phyloP scores from a whole-genome alignment of 1,140 invertebrate genomes.

The Zaprionus nigranus region DNA sequence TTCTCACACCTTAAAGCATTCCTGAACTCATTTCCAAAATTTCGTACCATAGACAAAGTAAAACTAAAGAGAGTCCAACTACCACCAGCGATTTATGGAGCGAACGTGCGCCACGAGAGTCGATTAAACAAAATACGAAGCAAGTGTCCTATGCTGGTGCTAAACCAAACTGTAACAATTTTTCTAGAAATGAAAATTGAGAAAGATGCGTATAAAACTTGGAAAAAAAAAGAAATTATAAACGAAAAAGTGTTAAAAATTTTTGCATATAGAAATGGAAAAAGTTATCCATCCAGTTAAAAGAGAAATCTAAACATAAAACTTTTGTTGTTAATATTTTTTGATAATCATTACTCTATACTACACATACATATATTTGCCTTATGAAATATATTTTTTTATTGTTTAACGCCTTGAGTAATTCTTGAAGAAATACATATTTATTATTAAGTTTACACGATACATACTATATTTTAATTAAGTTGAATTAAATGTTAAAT shows the following conservation, averaged over 20 bases:
- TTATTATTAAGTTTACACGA: constrained; percentile 77
- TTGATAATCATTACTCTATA: constrained; percentile 68
- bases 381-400: constrained; percentile 57
- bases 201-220: constrained; percentile 60
- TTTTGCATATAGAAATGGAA: constrained; percentile 60
- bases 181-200: constrained; percentile 55
- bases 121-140: constrained; percentile 71
- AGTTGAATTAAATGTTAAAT: constrained; percentile 79
- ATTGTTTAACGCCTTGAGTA: constrained; percentile 70
- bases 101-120: constrained; percentile 37
- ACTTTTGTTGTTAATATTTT: constrained; percentile 78
- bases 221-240: constrained; percentile 29
- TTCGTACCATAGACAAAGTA: constrained; percentile 59
- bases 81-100: constrained; percentile 3
- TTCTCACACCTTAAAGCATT: constrained; percentile 70
- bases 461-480: constrained; percentile 74
- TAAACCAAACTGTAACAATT: constrained; percentile 69
- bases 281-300: constrained; percentile 74
- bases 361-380: constrained; percentile 41
- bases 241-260: constrained; percentile 56
- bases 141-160: constrained; percentile 84
- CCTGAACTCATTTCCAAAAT: constrained; percentile 80
- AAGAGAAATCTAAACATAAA: too few species aligned
- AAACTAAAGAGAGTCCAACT: constrained; percentile 8
- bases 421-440: constrained; percentile 71